These are phyloP conservation scores for Takifugu bimaculatus DNA, from an alignment of 2,113 vertebrate species.

Conservation along the genomic window DNA sequence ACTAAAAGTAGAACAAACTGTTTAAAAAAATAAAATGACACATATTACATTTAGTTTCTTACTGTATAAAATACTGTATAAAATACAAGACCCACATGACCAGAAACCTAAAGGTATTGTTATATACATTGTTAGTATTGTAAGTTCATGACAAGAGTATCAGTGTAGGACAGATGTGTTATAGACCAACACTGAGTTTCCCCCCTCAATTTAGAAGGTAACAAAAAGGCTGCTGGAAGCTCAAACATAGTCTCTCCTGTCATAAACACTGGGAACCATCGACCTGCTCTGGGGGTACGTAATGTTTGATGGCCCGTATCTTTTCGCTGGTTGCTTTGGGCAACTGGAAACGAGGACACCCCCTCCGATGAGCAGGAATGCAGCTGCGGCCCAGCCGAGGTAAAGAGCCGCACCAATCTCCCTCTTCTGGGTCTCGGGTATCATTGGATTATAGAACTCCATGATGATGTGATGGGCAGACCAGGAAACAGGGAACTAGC, in stretches of 20 bases:
- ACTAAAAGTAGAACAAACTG: background rate
- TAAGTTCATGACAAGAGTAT: background rate
- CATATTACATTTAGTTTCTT: background rate
- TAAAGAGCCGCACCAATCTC: conserved; percentile 87
- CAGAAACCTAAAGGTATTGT: background rate
- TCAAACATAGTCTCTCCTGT: conserved; percentile 90
- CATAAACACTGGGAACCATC: conserved; percentile 46
- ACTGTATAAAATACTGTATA: conserved; percentile 12
- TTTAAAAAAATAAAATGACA: background rate
- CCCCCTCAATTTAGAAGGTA: background rate
- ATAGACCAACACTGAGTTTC: background rate
- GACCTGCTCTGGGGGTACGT: conserved; percentile 80
- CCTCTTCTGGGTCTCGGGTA: conserved; percentile 77
- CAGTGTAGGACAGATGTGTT: background rate
- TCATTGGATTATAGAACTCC: conserved; percentile 82
- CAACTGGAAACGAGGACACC: conserved; percentile 86
- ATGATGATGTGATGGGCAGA: conserved; percentile 84
- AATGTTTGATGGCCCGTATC: conserved; percentile 75
- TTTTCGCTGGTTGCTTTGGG: conserved; percentile 76
- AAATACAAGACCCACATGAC: background rate
- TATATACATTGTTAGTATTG: too few relatives aligned
- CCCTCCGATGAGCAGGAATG: conserved; percentile 84
- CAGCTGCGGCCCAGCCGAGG: conserved; percentile 85
- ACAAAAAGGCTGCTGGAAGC: background rate
- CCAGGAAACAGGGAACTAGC: conserved; percentile 90